These are phyloP conservation scores for Cheilosia impressa DNA, from an alignment of 2,888 invertebrate species.

Conservation along the genomic window DNA sequence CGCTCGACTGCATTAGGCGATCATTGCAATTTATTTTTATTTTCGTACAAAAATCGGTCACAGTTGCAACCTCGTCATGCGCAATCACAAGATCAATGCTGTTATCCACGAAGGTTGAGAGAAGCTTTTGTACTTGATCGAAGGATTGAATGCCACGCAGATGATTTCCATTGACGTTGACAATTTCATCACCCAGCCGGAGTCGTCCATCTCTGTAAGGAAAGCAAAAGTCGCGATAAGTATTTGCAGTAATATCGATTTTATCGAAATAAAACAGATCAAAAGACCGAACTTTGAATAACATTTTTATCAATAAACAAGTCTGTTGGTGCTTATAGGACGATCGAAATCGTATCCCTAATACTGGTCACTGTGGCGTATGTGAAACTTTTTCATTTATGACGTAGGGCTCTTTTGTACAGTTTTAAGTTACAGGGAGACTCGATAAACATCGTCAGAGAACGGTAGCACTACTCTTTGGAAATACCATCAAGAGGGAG, in stretches of 20 bases:
- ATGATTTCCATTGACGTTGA: constrained; percentile 93
- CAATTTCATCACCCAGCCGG: constrained; percentile 93
- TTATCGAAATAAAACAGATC: no score
- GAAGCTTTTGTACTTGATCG: constrained; percentile 86
- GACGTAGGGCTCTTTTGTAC: no score
- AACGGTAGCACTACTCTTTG: no score
- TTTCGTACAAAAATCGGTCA: constrained; percentile 83
- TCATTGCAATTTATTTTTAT: constrained; percentile 80
- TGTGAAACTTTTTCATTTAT: no score
- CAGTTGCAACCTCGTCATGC: constrained; percentile 86
- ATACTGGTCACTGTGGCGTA: no score
- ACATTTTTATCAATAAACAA: no score
- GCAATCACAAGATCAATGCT: constrained; percentile 87
- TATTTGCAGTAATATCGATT: not conserved
- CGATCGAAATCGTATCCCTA: no score
- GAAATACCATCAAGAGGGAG: no score
- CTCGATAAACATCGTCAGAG: no score
- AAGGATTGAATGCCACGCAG: constrained; percentile 89
- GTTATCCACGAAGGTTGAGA: constrained; percentile 82
- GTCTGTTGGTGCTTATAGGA: no score
- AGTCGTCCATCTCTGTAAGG: constrained; percentile 90
- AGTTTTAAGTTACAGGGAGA: no score
- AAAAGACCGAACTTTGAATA: no score
- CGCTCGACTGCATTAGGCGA: constrained; percentile 23
- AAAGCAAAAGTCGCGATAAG: not conserved